These are phyloP conservation scores for Epizoanthus stellaris DNA, from an alignment of 92 coral and sea anemone species.

Conservation along the genomic window DNA sequence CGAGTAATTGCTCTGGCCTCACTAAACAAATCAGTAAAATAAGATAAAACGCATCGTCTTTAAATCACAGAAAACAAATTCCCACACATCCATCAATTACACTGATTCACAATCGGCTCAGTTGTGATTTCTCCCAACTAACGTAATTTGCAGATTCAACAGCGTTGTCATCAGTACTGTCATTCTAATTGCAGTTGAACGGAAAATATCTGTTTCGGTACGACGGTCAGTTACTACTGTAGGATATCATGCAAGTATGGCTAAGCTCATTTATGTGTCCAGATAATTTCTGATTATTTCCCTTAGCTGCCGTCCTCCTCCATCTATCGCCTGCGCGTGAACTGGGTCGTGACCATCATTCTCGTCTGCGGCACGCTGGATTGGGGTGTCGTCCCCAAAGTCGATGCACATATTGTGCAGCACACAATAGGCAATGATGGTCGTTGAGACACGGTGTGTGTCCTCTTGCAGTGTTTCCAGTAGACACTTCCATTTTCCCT, in stretches of 20 bases:
- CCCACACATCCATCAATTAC: no score
- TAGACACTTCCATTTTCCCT: neutral
- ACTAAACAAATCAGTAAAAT: no score
- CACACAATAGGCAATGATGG: conserved; percentile 1
- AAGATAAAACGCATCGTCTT: neutral
- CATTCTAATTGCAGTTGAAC: no score
- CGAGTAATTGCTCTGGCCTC: no score
- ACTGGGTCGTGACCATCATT: neutral
- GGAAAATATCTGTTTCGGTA: no score
- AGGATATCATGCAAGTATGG: no score
- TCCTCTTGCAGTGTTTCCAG: conserved; percentile 6
- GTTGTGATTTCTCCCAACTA: no score
- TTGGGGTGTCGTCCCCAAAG: conserved; percentile 7
- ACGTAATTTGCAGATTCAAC: no score
- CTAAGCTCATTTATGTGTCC: neutral
- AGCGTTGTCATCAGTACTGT: no score
- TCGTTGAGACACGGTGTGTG: conserved; percentile 2
- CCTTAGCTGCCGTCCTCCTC: conserved; percentile 3
- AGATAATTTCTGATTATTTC: conserved; percentile 5
- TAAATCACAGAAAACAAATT: no score
- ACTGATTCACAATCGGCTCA: no score
- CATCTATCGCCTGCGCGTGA: neutral
- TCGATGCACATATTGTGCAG: neutral
- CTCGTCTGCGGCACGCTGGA: conserved; percentile 6
- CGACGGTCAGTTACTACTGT: no score